These are phyloP conservation scores for Pocillopora grandis DNA, from an alignment of 92 coral and sea anemone genomes.

Conservation along the genomic window DNA sequence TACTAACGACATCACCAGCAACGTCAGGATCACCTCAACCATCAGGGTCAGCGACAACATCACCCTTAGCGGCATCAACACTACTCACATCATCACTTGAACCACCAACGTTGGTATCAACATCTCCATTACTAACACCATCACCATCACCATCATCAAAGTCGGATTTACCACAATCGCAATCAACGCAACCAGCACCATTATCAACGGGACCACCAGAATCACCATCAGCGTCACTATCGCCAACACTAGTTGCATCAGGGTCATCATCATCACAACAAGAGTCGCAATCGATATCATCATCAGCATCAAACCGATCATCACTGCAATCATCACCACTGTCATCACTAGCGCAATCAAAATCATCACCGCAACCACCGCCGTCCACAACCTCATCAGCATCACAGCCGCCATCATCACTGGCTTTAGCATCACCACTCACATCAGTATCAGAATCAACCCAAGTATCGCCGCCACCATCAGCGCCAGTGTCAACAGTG, in stretches of 20 bases:
- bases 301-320: not conserved
- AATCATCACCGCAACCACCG: not conserved
- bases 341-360: not conserved
- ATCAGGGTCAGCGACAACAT: not conserved
- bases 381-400: not conserved
- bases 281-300: not conserved
- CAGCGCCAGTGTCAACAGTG: no score
- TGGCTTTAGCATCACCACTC: no score
- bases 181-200: not conserved
- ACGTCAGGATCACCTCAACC: not conserved
- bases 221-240: not conserved
- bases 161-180: not conserved
- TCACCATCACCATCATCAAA: not conserved
- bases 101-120: no score
- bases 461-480: no score
- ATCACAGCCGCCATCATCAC: not conserved
- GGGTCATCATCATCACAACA: not conserved
- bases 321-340: not conserved
- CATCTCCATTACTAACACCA: not conserved
- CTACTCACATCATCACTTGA: not conserved
- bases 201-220: not conserved
- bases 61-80: not conserved
- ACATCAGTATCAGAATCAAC: no score
- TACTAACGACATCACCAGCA: not conserved
- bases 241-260: not conserved